A percentile compares a stretch with the other conserved stretches of the same genome.
Conservation (phyloP, 2,113 vertebrate genomes). For the Psilopsiagon aymara region DNA sequence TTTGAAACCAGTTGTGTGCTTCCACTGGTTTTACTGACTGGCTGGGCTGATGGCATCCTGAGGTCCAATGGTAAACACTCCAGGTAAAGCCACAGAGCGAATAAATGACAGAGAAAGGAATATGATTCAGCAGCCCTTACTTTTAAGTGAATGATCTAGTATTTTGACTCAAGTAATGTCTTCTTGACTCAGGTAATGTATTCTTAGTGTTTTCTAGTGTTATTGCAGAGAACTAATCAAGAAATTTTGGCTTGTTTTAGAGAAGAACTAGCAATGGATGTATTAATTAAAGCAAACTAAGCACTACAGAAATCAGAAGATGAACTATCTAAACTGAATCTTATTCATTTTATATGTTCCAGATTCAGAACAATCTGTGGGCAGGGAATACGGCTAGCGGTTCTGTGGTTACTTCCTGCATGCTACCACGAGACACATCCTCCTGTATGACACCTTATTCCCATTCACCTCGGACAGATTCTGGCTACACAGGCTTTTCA, state of each 20-base stretch:
- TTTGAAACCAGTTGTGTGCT: background rate
- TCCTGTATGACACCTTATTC: constrained; percentile 94
- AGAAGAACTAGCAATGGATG: background rate
- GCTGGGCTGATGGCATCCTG: background rate
- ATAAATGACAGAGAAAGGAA: background rate
- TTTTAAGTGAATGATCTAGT: background rate
- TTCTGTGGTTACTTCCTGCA: constrained; percentile 93
- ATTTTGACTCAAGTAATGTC: background rate
- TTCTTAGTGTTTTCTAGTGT: background rate
- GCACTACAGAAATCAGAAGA: background rate
- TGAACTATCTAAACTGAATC: constrained; percentile 49
- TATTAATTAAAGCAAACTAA: background rate
- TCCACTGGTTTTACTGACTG: background rate
- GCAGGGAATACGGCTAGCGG: constrained; percentile 83
- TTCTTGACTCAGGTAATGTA: background rate
- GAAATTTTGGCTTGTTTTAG: background rate
- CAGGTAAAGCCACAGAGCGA: background rate
- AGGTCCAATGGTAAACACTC: background rate
- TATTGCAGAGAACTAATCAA: background rate
- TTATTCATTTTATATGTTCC: constrained; percentile 68
- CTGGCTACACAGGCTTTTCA: constrained; percentile 91
- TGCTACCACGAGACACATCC: constrained; percentile 92
- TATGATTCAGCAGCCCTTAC: background rate
- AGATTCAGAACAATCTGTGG: constrained; percentile 99
- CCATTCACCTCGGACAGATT: constrained; percentile 89